A percentile compares a stretch with the other conserved stretches of the same genome.
Evolutionary conservation across 2,113 vertebrate genomes (phyloP).

Genomic region (Cyrtonyx montezumae): DNA sequence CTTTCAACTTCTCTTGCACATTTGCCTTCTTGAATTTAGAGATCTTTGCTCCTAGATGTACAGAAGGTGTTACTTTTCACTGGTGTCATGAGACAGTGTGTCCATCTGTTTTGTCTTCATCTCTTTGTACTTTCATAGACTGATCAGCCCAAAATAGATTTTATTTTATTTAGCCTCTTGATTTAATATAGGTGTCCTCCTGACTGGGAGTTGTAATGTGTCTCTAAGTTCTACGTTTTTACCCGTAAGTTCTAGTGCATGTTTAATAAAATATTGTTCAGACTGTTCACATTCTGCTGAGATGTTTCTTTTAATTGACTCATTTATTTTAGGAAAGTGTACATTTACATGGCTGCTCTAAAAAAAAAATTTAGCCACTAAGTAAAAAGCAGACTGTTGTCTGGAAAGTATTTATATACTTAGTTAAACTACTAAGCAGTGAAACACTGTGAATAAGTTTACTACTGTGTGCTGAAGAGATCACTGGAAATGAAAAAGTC

Average conservation of each 20-base stretch:
- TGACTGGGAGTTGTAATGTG: background rate
- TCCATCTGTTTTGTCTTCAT: background rate
- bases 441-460: slow-evolving; percentile 27
- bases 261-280: background rate
- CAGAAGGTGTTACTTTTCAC: background rate
- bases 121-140: background rate
- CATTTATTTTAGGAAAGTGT: background rate
- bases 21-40: background rate
- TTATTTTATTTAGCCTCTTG: background rate
- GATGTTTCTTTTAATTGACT: slow-evolving; percentile 42
- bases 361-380: slow-evolving; percentile 52
- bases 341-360: slow-evolving; percentile 1
- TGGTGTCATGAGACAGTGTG: background rate
- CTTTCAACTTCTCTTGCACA: background rate
- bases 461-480: background rate
- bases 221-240: background rate
- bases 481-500: slow-evolving; percentile 14
- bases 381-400: slow-evolving; percentile 24
- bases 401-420: slow-evolving; percentile 39
- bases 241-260: background rate
- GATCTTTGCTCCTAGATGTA: background rate
- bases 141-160: background rate
- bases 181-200: background rate
- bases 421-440: slow-evolving; percentile 2
- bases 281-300: background rate